Evolutionary conservation across 92 coral and sea anemone species (phyloP), one percentile per base, ranked within the genome.

Genomic region (Parazoanthus darwini): DNA sequence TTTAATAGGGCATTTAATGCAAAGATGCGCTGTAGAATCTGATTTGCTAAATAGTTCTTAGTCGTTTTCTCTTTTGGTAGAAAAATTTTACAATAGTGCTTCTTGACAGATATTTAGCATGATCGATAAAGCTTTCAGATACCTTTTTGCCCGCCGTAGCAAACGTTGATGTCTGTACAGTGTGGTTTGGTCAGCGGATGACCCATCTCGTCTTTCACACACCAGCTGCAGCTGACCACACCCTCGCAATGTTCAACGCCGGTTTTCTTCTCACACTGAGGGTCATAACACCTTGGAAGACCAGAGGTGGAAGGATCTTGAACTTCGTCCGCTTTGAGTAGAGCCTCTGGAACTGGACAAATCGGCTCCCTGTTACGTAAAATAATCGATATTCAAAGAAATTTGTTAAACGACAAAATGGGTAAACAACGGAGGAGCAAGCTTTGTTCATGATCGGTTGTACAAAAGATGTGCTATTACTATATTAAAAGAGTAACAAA

Each of bases 181-280:
- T 89, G 90, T 25, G 82, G 78, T 82, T 54, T 48, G 51, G 73
- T 77, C 68, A 93, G 74, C 13, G 90, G 93, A 5, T 82, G 84
- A 23, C 81, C 82, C 10, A 68, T 42, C 59, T 93, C 92, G 71
- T 93, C 86, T 50, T 78, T 85, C 50, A 85, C 65, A 73, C 95
- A 93, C 93, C 95, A 93, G 70, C 90, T 88, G 58, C 95, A 93
- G 20, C 93, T 89, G 38, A 88, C 95, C 3, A 93, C 89, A 16
- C 95, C 95, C 18, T 88, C 89, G 65, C 95, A 93, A 8, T 58
- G 25, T 46, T 74, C 77, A 16, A 36, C 70, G 58, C 23, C 43
- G 44, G 58, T 85, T 66, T 75, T 88, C 35, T 63, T 83, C 50
- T 22, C 63, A 25, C 94, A 92, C 14, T 86, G 80, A 48, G 93